Base-by-base conservation (phyloP, 1,140 invertebrate species). In the Belonocnema kinseyi region DNA sequence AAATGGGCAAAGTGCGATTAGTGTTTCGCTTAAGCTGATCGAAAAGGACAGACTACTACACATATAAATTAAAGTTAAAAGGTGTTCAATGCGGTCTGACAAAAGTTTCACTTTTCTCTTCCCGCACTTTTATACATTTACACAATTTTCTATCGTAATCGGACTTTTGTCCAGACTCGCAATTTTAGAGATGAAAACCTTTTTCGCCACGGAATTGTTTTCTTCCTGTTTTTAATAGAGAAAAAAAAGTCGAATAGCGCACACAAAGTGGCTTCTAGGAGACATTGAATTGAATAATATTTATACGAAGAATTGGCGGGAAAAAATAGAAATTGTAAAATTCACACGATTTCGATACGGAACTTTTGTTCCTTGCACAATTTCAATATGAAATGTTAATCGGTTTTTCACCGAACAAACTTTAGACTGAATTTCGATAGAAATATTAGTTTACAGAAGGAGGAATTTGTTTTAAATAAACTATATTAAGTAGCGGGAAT, bases 51-150 rank as follows among this genome's bases (percentile, higher is more conserved):
- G 17, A 51, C 71, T 80, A 74, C 16, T 76, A 72, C 16, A 26
- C 71, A 76, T 66, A 17, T 77, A 52, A 71, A 75, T 17, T 72
- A 61, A 13, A n/a, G 17, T 2, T 66, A 26, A 75, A 17, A 66
- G 71, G 58, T 75, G 75, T 33, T 74, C 77, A 74, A 66, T 53
- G 33, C 26, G 72, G 51, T 71, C 80, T 79, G 81, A 84, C 77
- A 82, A 86, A 83, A 86, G 78, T 86, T 79, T 75, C 16, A 74
- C 72, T 16, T 78, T 72, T 74, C 66, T 79, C 50, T 61, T 77
- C 53, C 81, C 73, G 77, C 78, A 82, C 80, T 90, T 89, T 89
- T 87, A 86, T 88, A 90, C 83, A 87, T 89, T 89, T 89, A 85
- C 85, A 88, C 82, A 40, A 77, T 86, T 88, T 88, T 83, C 70